Percentiles rank a stretch among this genome's conserved stretches.
phyloP scores from a whole-genome alignment of 1,140 invertebrate species.

The Drosophila willistoni region DNA sequence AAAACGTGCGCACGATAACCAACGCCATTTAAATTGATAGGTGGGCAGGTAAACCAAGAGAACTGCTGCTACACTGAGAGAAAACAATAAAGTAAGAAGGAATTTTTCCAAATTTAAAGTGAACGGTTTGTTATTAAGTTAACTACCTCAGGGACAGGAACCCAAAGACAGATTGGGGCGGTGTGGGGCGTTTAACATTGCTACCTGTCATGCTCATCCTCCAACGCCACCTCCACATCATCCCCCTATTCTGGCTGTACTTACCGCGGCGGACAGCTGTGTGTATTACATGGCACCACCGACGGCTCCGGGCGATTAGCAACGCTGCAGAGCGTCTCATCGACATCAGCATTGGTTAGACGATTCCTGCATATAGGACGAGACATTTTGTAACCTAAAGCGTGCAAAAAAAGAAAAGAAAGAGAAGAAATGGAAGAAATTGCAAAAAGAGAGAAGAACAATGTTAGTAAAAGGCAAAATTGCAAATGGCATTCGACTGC shows the following conservation, averaged over 20 bases:
- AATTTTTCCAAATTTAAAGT: neutral
- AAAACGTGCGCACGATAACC: conserved; percentile 77
- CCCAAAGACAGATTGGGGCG: conserved; percentile 8
- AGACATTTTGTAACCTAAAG: conserved; percentile 92
- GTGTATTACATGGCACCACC: conserved; percentile 91
- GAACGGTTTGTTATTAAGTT: no score
- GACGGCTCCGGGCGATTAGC: conserved; percentile 89
- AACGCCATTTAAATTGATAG: conserved; percentile 74
- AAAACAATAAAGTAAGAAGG: neutral
- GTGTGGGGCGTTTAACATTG: conserved; percentile 11
- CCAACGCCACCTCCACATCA: neutral
- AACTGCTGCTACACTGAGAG: conserved; percentile 13
- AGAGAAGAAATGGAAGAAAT: conserved; percentile 20
- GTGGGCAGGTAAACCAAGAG: conserved; percentile 52
- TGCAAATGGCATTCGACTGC: conserved; percentile 44
- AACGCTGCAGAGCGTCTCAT: conserved; percentile 91
- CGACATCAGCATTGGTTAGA: conserved; percentile 89
- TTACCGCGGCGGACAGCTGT: conserved; percentile 94
- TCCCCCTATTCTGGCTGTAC: conserved; percentile 65
- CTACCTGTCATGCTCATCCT: conserved; percentile 10
- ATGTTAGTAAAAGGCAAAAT: conserved; percentile 43
- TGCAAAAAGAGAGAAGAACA: conserved; percentile 19
- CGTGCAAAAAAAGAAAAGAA: conserved; percentile 28
- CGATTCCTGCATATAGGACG: conserved; percentile 90
- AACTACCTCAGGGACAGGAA: neutral